These are phyloP conservation scores for Poeciliopsis retropinna DNA, from an alignment of 2,113 vertebrate genomes.

Conservation along the genomic window DNA sequence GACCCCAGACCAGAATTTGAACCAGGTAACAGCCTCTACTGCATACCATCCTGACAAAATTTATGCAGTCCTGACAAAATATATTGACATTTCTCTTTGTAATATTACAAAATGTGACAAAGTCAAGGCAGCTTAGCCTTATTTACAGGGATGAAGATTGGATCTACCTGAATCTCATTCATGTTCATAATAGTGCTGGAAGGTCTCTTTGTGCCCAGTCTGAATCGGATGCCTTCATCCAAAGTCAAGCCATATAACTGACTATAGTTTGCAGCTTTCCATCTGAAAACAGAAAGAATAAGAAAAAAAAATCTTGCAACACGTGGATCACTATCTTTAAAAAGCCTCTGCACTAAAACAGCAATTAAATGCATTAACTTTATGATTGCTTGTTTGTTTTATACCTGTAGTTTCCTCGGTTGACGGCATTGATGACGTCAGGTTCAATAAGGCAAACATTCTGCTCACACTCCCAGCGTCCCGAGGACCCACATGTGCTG, in stretches of 20 bases:
- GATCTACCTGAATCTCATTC: slow-evolving; percentile 92
- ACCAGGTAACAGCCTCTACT: too few species aligned
- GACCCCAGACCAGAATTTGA: too few species aligned
- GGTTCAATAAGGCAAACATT: slow-evolving; percentile 87
- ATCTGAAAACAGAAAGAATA: slow-evolving; percentile 73
- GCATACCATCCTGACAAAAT: too few species aligned
- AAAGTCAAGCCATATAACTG: slow-evolving; percentile 92
- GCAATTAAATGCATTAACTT: background rate
- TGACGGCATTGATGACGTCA: slow-evolving; percentile 86
- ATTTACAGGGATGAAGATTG: background rate
- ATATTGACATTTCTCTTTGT: background rate
- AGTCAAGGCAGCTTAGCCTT: background rate
- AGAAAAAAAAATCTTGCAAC: slow-evolving; percentile 3
- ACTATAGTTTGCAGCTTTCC: slow-evolving; percentile 93
- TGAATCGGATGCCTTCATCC: slow-evolving; percentile 90
- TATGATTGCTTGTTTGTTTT: slow-evolving; percentile 18
- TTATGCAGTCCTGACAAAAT: too few species aligned
- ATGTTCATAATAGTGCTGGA: slow-evolving; percentile 90
- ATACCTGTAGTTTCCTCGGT: slow-evolving; percentile 88
- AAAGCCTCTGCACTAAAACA: background rate
- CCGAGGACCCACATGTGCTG: slow-evolving; percentile 86
- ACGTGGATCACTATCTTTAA: background rate
- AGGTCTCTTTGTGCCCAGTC: slow-evolving; percentile 91
- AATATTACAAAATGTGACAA: background rate
- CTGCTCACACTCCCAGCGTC: slow-evolving; percentile 91